Base-by-base conservation (phyloP, 2,888 invertebrate species). In the Camptogramma bilineatum region DNA sequence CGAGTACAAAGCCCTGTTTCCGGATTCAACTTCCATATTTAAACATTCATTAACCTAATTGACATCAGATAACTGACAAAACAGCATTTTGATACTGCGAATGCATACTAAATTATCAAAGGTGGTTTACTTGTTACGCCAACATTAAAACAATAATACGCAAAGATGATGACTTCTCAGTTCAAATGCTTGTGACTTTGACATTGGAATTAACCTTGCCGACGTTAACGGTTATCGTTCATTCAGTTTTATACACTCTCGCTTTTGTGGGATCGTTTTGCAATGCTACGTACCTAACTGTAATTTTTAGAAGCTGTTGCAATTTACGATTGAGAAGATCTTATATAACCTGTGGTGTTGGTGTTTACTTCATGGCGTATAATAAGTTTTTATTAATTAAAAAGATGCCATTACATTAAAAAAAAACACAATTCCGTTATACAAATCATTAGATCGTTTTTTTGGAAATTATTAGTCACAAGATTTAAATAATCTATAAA, bases 151-250 rank as follows among this genome's bases (percentile, higher is more conserved):
- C 16, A 19, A 52, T 34, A 34, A 34, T 52, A 58, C 55, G 34
- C 46, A 52, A 55, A 28, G 19, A 16, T 52, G 39, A 53, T 53
- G 46, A 56, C 34, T 19, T 52, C 47, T 57, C 19, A 48, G 10
- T 44, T 58, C 24, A n/a, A 52, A 56, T 31, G 31, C 31, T 58
- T n/a, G 46, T 62, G 50, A 52, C 31, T 28, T 56, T 52, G 28
- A 57, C 48, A 57, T 52, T 52, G 57, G 16, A 42, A 19, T 48
- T 48, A 52, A 48, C 48, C 50, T 63, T 58, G 52, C 31, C 52
- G 44, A 52, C 47, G 57, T 48, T 52, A 50, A 19, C 48, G 8
- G 48, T 63, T 57, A 31, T 63, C 21, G 50, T 17, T 50, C 44
- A 51, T 50, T 58, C 34, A 34, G 47, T 53, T 48, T 34, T 17